Percentiles rank a stretch among this genome's conserved stretches.
Conservation (phyloP, 2,113 vertebrate species). For the Amblyornis subalaris region DNA sequence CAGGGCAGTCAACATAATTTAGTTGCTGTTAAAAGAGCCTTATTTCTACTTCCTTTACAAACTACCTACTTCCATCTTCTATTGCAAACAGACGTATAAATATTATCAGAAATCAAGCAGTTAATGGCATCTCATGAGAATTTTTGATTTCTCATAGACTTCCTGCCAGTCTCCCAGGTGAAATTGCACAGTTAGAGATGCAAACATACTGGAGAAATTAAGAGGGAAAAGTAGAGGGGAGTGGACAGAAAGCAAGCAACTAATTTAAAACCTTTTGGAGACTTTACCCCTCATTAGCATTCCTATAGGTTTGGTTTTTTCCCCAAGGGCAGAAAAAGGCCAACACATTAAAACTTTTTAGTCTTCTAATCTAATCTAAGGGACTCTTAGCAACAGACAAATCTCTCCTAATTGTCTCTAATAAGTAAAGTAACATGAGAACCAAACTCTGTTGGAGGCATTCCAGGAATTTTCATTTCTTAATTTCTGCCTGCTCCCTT, state of each 20-base stretch:
- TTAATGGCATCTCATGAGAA: not conserved
- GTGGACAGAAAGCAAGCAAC: not conserved
- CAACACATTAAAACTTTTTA: not conserved
- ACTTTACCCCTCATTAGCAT: not conserved
- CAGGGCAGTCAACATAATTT: not conserved
- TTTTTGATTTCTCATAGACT: not conserved
- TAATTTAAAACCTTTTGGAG: not conserved
- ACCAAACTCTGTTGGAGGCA: not conserved
- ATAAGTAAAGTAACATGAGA: conserved; percentile 24
- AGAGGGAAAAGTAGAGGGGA: not conserved
- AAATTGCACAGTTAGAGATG: not conserved
- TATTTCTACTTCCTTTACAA: not conserved
- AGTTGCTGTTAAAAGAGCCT: not conserved
- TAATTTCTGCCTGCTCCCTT: not conserved
- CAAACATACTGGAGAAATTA: not conserved
- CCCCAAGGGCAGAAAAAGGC: not conserved
- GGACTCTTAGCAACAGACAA: not conserved
- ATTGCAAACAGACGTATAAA: not conserved
- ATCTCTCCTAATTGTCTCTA: conserved; percentile 26
- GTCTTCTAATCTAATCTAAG: conserved; percentile 28
- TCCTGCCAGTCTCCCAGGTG: not conserved
- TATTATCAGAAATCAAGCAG: not conserved
- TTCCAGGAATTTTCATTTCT: conserved; percentile 29
- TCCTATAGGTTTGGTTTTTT: not conserved
- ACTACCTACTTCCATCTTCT: not conserved